Percentiles rank a stretch among this genome's conserved stretches.
phyloP scores from a whole-genome alignment of 2,113 vertebrate genomes.

The Sialia sialis region DNA sequence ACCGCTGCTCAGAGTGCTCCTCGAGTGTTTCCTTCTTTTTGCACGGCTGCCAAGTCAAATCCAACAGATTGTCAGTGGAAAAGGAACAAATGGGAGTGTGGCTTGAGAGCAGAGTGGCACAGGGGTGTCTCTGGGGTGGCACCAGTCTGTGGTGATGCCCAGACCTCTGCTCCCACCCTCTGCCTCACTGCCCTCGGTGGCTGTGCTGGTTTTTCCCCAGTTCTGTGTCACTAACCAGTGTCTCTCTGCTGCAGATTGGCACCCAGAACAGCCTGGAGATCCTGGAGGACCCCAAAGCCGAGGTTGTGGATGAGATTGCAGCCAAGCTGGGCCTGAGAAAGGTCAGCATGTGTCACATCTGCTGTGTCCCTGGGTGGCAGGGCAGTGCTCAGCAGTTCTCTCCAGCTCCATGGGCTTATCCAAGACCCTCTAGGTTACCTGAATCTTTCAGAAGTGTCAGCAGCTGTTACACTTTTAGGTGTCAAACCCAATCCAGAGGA shows the following conservation, averaged over 20 bases:
- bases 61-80: background rate
- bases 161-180: background rate
- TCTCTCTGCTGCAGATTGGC: conserved; percentile 77
- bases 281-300: conserved; percentile 91
- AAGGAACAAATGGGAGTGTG: background rate
- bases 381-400: background rate
- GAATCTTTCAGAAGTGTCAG: background rate
- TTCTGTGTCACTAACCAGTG: background rate
- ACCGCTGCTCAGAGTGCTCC: background rate
- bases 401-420: background rate
- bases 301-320: conserved; percentile 93
- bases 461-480: background rate
- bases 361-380: background rate
- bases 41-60: background rate
- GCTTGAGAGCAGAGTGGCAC: background rate
- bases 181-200: background rate
- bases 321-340: conserved; percentile 93
- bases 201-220: background rate
- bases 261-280: conserved; percentile 96
- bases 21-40: background rate
- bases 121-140: background rate
- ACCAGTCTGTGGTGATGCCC: background rate
- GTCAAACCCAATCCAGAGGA: background rate
- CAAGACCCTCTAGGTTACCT: background rate
- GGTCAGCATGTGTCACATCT: conserved; percentile 58